Base-by-base conservation (phyloP, 1,140 invertebrate species). In the Scaptodrosophila lebanonensis region DNA sequence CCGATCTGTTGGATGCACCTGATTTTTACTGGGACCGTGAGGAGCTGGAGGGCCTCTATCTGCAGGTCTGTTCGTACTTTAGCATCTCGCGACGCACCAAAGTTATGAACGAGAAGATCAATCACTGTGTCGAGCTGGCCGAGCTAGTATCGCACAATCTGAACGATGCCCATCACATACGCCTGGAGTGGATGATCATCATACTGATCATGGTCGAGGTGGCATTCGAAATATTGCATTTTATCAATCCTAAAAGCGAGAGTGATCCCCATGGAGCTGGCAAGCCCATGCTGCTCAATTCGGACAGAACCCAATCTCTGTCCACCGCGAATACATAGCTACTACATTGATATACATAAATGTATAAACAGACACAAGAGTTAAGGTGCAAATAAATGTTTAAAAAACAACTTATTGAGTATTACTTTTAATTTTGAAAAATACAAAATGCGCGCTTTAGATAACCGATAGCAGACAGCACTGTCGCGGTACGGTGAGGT, bases 11-110 rank as follows among this genome's bases (percentile, higher is more conserved):
- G 30, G 97, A 98, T 85, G 96, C 94, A 0, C 97, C 97, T 0
- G 97, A 99, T 88, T 98, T 98, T 87, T 98, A 98, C 86, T 99
- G 97, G 97, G 97, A 98, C 68, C 90, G 95, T 42, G 95, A 97
- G 70, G 89, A 94, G 29, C 88, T 98, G 3, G 97, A 98, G 89
- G 88, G 82, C 0, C 87, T 98, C 0, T 98, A 97, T 84, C 89
- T 92, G 40, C 91, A 93, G 73, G 93, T 92, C 0, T 95, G 93
- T 54, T 90, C 90, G 13, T 94, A 98, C 88, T 94, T 98, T 62
- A 94, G 91, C 71, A 95, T 98, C 43, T 86, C 91, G 0, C 92
- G 94, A 70, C 89, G 97, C 47, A 98, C 96, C 16, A 93, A 90
- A 86, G 95, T 98, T 1, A 93, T 98, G 90, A 98, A 98, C 88